Base-by-base conservation (phyloP, 2,888 invertebrate species). In the Electrophaes corylata region DNA sequence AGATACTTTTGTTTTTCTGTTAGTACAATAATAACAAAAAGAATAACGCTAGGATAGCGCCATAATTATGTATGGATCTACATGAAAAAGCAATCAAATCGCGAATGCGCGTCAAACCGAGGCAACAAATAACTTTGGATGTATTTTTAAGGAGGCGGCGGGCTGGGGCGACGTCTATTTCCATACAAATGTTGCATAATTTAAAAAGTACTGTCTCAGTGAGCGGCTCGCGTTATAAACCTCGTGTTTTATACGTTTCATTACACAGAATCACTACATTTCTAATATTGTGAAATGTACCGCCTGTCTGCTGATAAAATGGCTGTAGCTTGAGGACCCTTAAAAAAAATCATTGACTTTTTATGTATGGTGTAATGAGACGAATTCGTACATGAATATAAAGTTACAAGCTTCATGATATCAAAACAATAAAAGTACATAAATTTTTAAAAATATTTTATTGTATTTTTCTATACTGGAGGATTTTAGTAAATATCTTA, bases 171-270 rank as follows among this genome's bases (percentile, higher is more conserved):
- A 73, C 83, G 71, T 75, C 71, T 82, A 90, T 91, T 91, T 84
- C 88, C 91, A 91, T 91, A 86, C 82, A 90, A 91, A 91, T 91
- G 90, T 84, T 89, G 89, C 84, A 90, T 89, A 89, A 88, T 90
- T 91, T 91, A 88, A 80, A 83, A 75, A 76, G 57, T 76, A 78
- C 75, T 73, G 71, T 79, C 74, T 74, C 71, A 71, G 43, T 80
- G 77, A 75, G 70, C 72, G 70, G 69, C 61, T 76, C 68, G 75
- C 73, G 77, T 78, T 81, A 80, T 82, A 84, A 84, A 84, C 79
- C 70, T 78, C 74, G 73, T 75, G 71, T 81, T 85, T 84, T 83
- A 79, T 78, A 76, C 56, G 59, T 64, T 66, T 62, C 62, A 62
- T 66, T 64, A 62, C 46, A 52, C 50, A 53, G 52, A 53, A 54